These are phyloP conservation scores for Brenthis daphne DNA, from an alignment of 2,888 invertebrate species.

Conservation along the genomic window DNA sequence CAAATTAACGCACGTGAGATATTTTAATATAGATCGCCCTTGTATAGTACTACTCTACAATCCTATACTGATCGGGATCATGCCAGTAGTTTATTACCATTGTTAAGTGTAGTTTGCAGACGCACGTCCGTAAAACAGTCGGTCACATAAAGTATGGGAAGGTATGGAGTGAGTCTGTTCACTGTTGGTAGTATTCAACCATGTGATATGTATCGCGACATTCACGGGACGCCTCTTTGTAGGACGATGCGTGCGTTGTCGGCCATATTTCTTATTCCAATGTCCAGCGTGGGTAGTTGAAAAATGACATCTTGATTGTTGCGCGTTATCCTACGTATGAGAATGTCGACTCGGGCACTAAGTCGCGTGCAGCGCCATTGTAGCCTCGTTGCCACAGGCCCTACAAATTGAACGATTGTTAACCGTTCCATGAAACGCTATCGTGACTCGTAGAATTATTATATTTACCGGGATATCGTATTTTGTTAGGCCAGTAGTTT, in stretches of 20 bases:
- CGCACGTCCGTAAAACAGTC: constrained; percentile 1
- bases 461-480: constrained; percentile 63
- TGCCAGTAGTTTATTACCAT: neutral
- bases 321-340: constrained; percentile 80
- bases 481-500: constrained; percentile 50
- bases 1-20: no score
- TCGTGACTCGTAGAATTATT: constrained; percentile 75
- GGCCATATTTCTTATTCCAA: constrained; percentile 74
- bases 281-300: constrained; percentile 80
- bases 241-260: constrained; percentile 70
- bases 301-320: constrained; percentile 83
- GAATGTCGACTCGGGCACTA: constrained; percentile 67
- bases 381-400: constrained; percentile 61
- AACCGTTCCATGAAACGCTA: constrained; percentile 71
- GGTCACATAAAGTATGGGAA: constrained; percentile 30
- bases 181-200: constrained; percentile 61
- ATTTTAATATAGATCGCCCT: no score
- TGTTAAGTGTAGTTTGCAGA: neutral
- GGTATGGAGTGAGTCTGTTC: constrained; percentile 56
- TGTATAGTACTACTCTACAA: neutral
- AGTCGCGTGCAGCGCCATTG: constrained; percentile 75
- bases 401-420: constrained; percentile 82
- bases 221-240: constrained; percentile 71
- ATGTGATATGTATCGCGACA: constrained; percentile 75
- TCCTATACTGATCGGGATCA: neutral